Evolutionary conservation across 2,797 vertebrate genomes (phyloP).

Genomic region (Hippocampus kuda): DNA sequence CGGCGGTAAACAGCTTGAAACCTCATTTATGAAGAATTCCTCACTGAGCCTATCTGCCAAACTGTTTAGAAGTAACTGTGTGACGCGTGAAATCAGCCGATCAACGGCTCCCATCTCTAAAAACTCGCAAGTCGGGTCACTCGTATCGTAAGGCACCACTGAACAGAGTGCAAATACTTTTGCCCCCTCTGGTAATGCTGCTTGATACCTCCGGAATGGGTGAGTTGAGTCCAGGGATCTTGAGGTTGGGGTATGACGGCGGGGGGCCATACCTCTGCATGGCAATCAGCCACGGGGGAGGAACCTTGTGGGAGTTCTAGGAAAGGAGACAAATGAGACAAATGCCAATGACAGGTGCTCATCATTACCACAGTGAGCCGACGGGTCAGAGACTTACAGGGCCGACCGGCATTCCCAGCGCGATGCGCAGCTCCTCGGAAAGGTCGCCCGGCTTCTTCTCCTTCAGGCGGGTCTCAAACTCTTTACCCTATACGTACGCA

Average conservation of each 20-base stretch:
- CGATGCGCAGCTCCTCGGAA: slow-evolving; percentile 83
- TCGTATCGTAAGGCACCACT: too few relatives aligned
- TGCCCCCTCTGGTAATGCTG: too few relatives aligned
- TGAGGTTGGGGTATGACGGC: slow-evolving; percentile 90
- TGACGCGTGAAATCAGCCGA: too few relatives aligned
- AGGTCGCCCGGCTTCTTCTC: slow-evolving; percentile 92
- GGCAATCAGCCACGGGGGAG: slow-evolving; percentile 88
- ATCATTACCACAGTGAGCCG: background rate
- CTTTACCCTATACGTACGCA: slow-evolving; percentile 73
- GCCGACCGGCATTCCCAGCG: slow-evolving; percentile 88
- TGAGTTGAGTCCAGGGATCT: slow-evolving; percentile 86
- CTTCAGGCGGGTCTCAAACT: slow-evolving; percentile 89
- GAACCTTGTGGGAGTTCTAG: slow-evolving; percentile 89
- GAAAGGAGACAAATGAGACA: background rate
- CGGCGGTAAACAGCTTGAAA: too few relatives aligned
- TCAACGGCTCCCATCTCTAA: background rate
- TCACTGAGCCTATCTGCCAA: too few relatives aligned
- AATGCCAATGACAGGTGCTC: background rate
- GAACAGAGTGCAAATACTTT: too few relatives aligned
- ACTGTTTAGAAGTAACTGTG: too few relatives aligned
- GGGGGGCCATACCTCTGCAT: slow-evolving; percentile 92
- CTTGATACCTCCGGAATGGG: slow-evolving; percentile 80
- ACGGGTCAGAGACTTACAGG: slow-evolving; percentile 58
- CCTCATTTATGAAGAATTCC: too few relatives aligned
- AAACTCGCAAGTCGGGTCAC: too few relatives aligned